Conservation (phyloP, 1,140 invertebrate species). For the Tachypleus tridentatus region DNA sequence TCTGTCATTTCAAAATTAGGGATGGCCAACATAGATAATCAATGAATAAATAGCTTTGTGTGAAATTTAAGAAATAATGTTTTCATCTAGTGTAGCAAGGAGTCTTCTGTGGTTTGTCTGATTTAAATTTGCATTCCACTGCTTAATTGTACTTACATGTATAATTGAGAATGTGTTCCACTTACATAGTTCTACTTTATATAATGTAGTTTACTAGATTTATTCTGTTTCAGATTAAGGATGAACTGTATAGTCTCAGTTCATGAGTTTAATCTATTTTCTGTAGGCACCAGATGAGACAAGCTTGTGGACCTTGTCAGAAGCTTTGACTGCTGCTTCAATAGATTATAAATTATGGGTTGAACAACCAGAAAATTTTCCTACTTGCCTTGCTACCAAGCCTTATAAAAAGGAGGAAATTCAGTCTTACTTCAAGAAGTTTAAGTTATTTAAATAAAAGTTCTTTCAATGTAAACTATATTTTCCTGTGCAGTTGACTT, state of each 20-base stretch:
- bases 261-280: constrained; percentile 21
- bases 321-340: constrained; percentile 52
- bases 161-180: too few relatives aligned
- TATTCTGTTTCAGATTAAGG: constrained; percentile 14
- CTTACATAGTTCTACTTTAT: background rate
- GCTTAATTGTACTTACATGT: too few relatives aligned
- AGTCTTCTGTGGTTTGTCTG: too few relatives aligned
- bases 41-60: too few relatives aligned
- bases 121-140: too few relatives aligned
- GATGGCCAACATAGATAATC: too few relatives aligned
- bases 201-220: constrained; percentile 2
- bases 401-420: constrained; percentile 78
- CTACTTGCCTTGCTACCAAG: constrained; percentile 85
- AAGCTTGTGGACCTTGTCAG: constrained; percentile 50
- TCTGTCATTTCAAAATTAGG: too few relatives aligned
- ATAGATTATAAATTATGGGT: constrained; percentile 91
- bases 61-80: too few relatives aligned
- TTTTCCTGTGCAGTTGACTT: too few relatives aligned
- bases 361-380: constrained; percentile 92
- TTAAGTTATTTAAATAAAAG: constrained; percentile 62
- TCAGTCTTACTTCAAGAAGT: constrained; percentile 72
- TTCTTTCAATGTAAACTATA: background rate
- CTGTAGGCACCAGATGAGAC: constrained; percentile 59
- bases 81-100: too few relatives aligned
- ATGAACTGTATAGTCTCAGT: background rate